Conservation (phyloP, 2,113 vertebrate species). For the Nothoprocta pentlandii region DNA sequence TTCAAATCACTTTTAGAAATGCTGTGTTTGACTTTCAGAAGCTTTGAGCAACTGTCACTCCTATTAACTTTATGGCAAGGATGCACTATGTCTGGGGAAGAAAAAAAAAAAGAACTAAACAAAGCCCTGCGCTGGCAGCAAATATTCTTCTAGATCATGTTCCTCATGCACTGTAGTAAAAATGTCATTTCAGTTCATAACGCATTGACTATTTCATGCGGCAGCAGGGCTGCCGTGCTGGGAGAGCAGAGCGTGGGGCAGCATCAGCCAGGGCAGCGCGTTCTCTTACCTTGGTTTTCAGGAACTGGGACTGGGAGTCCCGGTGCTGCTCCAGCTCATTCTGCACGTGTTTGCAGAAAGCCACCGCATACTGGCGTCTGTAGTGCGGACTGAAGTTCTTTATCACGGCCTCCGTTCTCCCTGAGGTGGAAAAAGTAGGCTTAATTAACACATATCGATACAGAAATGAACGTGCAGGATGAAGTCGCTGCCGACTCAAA, state of each 20-base stretch:
- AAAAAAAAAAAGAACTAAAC: neutral
- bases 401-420: slow-evolving; percentile 83
- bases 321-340: slow-evolving; percentile 86
- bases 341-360: slow-evolving; percentile 83
- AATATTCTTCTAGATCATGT: neutral
- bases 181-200: neutral
- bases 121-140: neutral
- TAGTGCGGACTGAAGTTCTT: slow-evolving; percentile 87
- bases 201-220: neutral
- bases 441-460: neutral
- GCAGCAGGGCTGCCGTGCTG: neutral
- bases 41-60: neutral
- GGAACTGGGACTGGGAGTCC: slow-evolving; percentile 79
- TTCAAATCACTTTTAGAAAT: neutral
- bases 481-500: neutral
- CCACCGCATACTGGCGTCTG: slow-evolving; percentile 84
- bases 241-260: neutral
- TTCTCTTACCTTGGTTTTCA: slow-evolving; percentile 84
- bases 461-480: neutral
- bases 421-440: slow-evolving; percentile 72
- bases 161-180: neutral
- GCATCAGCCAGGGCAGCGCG: neutral
- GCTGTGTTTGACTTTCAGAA: neutral
- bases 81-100: neutral
- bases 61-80: neutral